Conservation (phyloP, 2,113 vertebrate species). For the Amphilophus citrinellus region DNA sequence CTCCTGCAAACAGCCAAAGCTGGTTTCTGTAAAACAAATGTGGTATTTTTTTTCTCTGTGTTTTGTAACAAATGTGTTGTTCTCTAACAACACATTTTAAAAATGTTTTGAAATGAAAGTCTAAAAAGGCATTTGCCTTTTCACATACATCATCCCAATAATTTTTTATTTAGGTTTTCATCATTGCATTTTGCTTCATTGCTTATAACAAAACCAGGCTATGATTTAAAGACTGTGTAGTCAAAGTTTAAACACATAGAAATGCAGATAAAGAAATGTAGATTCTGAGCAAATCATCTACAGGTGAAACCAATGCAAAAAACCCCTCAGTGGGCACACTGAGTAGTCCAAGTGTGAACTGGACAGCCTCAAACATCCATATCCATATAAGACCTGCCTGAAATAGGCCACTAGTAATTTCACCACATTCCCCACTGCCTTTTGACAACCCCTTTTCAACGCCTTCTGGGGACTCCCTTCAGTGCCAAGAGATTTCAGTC, state of each 20-base stretch:
- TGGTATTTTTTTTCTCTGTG: too few species aligned
- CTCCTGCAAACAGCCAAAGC: too few species aligned
- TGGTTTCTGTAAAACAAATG: too few species aligned
- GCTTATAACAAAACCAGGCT: neutral
- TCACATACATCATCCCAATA: too few species aligned
- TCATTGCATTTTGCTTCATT: neutral
- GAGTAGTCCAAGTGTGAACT: constrained; percentile 1
- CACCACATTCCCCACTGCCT: constrained; percentile 37
- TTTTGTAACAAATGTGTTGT: too few species aligned
- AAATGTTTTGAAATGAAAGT: too few species aligned
- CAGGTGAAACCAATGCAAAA: neutral
- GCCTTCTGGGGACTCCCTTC: constrained; percentile 34
- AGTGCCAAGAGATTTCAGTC: constrained; percentile 54
- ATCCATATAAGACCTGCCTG: constrained; percentile 24
- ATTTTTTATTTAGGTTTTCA: too few species aligned
- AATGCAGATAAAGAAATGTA: neutral
- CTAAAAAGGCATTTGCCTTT: too few species aligned
- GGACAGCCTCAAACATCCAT: constrained; percentile 27
- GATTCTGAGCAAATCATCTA: neutral
- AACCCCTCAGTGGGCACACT: neutral
- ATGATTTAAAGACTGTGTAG: neutral
- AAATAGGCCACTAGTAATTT: constrained; percentile 48
- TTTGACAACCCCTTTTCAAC: constrained; percentile 42
- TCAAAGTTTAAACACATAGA: neutral
- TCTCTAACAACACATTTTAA: too few species aligned